These are phyloP conservation scores for Frankliniella intonsa DNA, from an alignment of 2,888 invertebrate species.

Conservation along the genomic window DNA sequence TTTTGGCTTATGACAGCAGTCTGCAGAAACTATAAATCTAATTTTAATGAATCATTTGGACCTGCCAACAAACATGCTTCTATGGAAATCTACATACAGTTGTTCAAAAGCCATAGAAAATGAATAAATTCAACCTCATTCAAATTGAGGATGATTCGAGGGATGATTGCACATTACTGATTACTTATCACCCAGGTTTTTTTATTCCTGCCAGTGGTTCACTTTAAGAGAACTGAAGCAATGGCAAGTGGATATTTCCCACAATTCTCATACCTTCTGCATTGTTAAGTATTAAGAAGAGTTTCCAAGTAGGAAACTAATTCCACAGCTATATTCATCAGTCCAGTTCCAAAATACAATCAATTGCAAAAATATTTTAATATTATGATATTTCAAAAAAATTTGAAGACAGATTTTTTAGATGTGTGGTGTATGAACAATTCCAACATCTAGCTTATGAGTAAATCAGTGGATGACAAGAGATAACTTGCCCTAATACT, in stretches of 20 bases:
- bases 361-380: slow-evolving; percentile 22
- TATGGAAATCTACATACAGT: background rate
- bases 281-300: background rate
- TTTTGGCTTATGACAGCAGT: background rate
- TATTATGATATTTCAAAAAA: background rate
- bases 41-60: background rate
- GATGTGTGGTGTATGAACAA: background rate
- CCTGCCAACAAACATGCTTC: background rate
- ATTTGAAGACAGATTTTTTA: background rate
- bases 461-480: background rate
- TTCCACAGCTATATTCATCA: background rate
- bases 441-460: background rate
- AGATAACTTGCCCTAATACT: background rate
- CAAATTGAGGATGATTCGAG: too few relatives aligned
- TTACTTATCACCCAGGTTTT: background rate
- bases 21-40: background rate
- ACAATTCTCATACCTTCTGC: background rate
- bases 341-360: background rate
- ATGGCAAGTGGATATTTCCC: background rate
- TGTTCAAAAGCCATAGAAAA: background rate
- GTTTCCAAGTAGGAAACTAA: background rate
- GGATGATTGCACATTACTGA: background rate
- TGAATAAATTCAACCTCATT: background rate
- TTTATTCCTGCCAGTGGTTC: background rate
- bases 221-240: background rate